These are phyloP conservation scores for Monomorium pharaonis DNA, from an alignment of 1,140 invertebrate genomes.

Conservation along the genomic window DNA sequence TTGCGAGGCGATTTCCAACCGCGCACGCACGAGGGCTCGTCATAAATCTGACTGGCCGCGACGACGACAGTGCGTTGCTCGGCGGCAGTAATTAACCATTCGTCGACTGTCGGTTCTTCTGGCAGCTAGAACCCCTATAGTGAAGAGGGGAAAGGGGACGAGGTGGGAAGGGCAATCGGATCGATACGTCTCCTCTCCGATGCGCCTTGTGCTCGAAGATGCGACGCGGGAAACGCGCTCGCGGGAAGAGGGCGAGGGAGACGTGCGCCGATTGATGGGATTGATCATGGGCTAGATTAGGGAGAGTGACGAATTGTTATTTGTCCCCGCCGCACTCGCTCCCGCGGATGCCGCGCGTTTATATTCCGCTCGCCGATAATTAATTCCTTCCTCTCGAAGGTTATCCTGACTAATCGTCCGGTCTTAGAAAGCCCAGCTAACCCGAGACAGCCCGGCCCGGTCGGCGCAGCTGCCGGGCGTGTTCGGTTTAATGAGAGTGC, in stretches of 20 bases:
- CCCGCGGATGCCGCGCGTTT: not conserved
- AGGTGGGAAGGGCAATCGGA: not conserved
- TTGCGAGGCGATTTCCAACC: slow-evolving; percentile 4
- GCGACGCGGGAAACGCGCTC: not conserved
- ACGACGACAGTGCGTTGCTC: slow-evolving; percentile 43
- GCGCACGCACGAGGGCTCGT: not conserved
- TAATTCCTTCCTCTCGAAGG: slow-evolving; percentile 49
- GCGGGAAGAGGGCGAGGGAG: not conserved
- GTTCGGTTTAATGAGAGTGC: slow-evolving; percentile 45
- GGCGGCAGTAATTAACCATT: slow-evolving; percentile 55
- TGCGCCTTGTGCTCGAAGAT: slow-evolving; percentile 9
- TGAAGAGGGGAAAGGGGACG: too few species aligned
- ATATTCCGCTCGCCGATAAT: slow-evolving; percentile 49
- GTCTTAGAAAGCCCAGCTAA: slow-evolving; percentile 43
- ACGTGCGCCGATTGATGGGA: slow-evolving; percentile 48
- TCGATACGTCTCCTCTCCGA: slow-evolving; percentile 19
- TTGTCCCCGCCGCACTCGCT: slow-evolving; percentile 14
- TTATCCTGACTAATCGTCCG: slow-evolving; percentile 56
- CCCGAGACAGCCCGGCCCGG: slow-evolving; percentile 41
- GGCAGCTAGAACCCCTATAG: not conserved
- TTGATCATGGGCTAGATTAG: slow-evolving; percentile 53
- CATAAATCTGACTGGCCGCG: slow-evolving; percentile 55
- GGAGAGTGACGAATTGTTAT: slow-evolving; percentile 55
- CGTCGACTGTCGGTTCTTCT: slow-evolving; percentile 49
- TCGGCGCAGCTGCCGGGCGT: slow-evolving; percentile 37